phyloP scores from a whole-genome alignment of 2,888 invertebrate genomes.

The Megaustenia siamemsis region DNA sequence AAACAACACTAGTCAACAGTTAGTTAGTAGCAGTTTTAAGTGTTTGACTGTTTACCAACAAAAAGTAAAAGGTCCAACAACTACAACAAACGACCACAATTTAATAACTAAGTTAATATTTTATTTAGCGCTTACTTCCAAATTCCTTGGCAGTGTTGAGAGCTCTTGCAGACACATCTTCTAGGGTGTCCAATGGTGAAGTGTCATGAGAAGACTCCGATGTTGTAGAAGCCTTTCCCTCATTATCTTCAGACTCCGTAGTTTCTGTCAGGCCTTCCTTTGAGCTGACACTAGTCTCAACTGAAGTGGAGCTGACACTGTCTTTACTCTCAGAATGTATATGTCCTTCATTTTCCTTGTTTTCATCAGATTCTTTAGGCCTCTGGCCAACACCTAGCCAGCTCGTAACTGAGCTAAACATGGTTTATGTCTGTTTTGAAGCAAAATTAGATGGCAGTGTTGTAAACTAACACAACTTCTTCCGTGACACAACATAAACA shows the following conservation, averaged over 20 bases:
- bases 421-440: slow-evolving; percentile 52
- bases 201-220: slow-evolving; percentile 62
- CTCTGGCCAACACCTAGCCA: slow-evolving; percentile 73
- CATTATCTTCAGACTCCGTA: slow-evolving; percentile 55
- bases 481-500: slow-evolving; percentile 53
- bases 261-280: slow-evolving; percentile 58
- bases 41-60: no score
- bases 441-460: neutral
- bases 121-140: slow-evolving; percentile 73
- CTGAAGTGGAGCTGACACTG: slow-evolving; percentile 58
- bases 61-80: no score
- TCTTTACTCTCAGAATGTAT: slow-evolving; percentile 57
- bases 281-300: slow-evolving; percentile 57
- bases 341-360: slow-evolving; percentile 61
- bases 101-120: no score
- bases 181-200: slow-evolving; percentile 69
- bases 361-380: slow-evolving; percentile 64
- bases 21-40: no score
- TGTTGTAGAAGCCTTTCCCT: slow-evolving; percentile 54
- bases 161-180: slow-evolving; percentile 77
- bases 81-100: no score
- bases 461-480: slow-evolving; percentile 20
- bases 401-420: slow-evolving; percentile 73
- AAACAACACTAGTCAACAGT: no score
- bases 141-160: slow-evolving; percentile 78